A percentile compares a stretch with the other conserved stretches of the same genome.
These are phyloP conservation scores for Resseliella maxima DNA, from an alignment of 2,888 invertebrate species.

Conservation along the genomic window DNA sequence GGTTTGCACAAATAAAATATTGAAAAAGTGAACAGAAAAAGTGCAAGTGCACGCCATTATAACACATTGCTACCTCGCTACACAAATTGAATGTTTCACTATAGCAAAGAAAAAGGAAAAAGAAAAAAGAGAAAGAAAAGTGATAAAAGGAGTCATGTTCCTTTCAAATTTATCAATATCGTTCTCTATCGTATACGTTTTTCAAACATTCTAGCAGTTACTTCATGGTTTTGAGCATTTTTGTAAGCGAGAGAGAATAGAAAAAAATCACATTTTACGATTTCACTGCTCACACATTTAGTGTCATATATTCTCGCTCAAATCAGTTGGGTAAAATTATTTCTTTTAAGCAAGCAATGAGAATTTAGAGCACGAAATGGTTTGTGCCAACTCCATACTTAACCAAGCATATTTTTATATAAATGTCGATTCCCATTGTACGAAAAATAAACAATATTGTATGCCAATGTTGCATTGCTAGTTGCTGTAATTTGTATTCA, in stretches of 20 bases:
- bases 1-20: neutral
- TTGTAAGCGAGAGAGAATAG: neutral
- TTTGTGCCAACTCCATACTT: neutral
- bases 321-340: neutral
- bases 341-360: neutral
- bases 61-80: neutral
- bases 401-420: neutral
- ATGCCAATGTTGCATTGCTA: neutral
- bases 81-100: constrained; percentile 23
- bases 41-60: constrained; percentile 21
- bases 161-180: constrained; percentile 6
- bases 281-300: neutral
- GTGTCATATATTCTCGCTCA: neutral
- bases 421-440: neutral
- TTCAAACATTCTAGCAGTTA: constrained; percentile 33
- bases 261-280: neutral
- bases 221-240: neutral
- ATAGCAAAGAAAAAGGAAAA: neutral
- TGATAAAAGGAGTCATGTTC: constrained; percentile 50
- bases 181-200: neutral
- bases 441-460: neutral
- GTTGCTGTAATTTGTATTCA: neutral
- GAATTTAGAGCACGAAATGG: neutral
- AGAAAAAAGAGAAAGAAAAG: neutral
- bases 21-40: neutral